Evolutionary conservation across 2,888 invertebrate genomes (phyloP).

Genomic region (Metellina segmentata): DNA sequence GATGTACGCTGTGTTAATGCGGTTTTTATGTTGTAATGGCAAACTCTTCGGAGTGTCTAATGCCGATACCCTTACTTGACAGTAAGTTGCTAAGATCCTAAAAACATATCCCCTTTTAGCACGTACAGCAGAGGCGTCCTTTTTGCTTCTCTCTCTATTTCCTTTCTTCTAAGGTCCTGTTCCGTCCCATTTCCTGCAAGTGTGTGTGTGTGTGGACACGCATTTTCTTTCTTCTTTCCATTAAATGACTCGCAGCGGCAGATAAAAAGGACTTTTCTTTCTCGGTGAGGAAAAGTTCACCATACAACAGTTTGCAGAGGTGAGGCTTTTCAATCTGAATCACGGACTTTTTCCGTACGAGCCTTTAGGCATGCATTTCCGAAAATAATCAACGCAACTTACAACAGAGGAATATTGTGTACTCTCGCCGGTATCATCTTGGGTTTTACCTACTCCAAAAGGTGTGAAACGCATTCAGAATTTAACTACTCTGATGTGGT

Average conservation of each 20-base stretch:
- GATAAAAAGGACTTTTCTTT: slow-evolving; percentile 19
- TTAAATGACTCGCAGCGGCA: slow-evolving; percentile 15
- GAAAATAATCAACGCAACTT: too few relatives aligned
- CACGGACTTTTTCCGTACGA: too few relatives aligned
- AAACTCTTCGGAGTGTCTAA: background rate
- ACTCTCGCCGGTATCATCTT: too few relatives aligned
- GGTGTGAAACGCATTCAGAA: too few relatives aligned
- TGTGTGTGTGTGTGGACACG: background rate
- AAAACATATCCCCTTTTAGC: slow-evolving; percentile 21
- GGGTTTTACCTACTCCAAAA: too few relatives aligned
- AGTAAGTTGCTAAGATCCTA: slow-evolving; percentile 18
- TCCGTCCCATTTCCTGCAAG: slow-evolving; percentile 22
- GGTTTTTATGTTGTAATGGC: too few relatives aligned
- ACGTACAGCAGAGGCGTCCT: slow-evolving; percentile 8
- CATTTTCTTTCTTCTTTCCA: slow-evolving; percentile 30
- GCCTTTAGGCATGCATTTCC: too few relatives aligned
- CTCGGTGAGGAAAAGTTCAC: slow-evolving; percentile 5
- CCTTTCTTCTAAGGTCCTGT: slow-evolving; percentile 30
- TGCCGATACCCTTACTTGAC: slow-evolving; percentile 12
- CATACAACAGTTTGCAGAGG: slow-evolving; percentile 10
- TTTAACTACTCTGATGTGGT: too few relatives aligned
- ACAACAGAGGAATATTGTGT: too few relatives aligned
- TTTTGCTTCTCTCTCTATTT: slow-evolving; percentile 21
- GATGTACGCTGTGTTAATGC: too few relatives aligned
- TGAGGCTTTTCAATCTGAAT: background rate